Percentiles rank a stretch among this genome's conserved stretches.
These are phyloP conservation scores for Lucinisca nassula DNA, from an alignment of 2,888 invertebrate genomes.

Conservation along the genomic window DNA sequence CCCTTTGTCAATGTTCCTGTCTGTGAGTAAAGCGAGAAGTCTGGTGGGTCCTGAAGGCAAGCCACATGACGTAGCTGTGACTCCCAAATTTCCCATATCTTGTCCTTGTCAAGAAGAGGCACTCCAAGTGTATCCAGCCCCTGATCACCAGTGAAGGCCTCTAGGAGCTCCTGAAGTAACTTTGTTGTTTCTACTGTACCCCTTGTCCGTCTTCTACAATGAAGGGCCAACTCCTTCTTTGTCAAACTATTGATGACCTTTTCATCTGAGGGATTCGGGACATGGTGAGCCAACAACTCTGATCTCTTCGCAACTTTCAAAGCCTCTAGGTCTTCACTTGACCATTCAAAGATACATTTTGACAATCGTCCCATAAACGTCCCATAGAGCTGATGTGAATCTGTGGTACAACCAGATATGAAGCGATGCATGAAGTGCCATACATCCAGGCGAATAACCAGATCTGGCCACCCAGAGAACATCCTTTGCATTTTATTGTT, in stretches of 20 bases:
- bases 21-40: slow-evolving; percentile 60
- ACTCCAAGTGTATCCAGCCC: slow-evolving; percentile 59
- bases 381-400: slow-evolving; percentile 68
- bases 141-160: slow-evolving; percentile 11
- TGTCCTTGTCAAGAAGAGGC: slow-evolving; percentile 55
- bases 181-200: slow-evolving; percentile 46
- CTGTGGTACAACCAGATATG: slow-evolving; percentile 50
- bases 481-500: neutral
- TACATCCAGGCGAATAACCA: slow-evolving; percentile 62
- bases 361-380: slow-evolving; percentile 66
- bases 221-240: slow-evolving; percentile 59
- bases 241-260: slow-evolving; percentile 44
- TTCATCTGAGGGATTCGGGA: slow-evolving; percentile 22
- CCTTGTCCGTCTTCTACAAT: slow-evolving; percentile 67
- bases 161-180: slow-evolving; percentile 46
- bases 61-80: slow-evolving; percentile 45
- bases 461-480: slow-evolving; percentile 33
- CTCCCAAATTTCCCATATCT: slow-evolving; percentile 36
- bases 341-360: slow-evolving; percentile 50
- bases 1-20: slow-evolving; percentile 51
- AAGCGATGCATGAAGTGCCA: slow-evolving; percentile 74
- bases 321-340: slow-evolving; percentile 14
- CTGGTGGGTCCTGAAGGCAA: slow-evolving; percentile 67
- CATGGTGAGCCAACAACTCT: slow-evolving; percentile 43
- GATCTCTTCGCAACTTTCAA: slow-evolving; percentile 51